A percentile compares a stretch with the other conserved stretches of the same genome.
Conservation (phyloP, 2,113 vertebrate genomes). For the Paracanthobrama guichenoti region DNA sequence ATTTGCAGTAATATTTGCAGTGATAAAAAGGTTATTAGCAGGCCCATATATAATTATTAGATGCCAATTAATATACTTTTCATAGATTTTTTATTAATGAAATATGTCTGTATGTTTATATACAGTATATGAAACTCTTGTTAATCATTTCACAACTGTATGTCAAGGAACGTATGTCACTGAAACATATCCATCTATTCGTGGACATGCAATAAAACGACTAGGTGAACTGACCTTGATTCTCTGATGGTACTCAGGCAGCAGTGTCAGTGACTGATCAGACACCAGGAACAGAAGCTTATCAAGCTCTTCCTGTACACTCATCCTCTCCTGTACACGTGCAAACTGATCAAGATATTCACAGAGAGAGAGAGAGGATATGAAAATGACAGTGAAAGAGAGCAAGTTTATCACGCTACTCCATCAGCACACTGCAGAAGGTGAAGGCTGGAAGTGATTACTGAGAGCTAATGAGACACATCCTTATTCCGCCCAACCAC, state of each 20-base stretch:
- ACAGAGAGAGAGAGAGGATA: background rate
- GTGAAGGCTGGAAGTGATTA: constrained; percentile 27
- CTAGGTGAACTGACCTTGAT: constrained; percentile 77
- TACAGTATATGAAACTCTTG: background rate
- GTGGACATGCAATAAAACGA: background rate
- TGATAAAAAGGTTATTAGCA: background rate
- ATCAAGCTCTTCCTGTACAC: constrained; percentile 83
- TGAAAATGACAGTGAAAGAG: constrained; percentile 4
- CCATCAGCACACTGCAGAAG: background rate
- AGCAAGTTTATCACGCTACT: background rate
- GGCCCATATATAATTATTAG: background rate
- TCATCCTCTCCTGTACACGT: constrained; percentile 77
- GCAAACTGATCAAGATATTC: constrained; percentile 72
- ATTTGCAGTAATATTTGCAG: too few species aligned
- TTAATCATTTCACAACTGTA: background rate
- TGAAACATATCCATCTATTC: background rate
- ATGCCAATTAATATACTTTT: background rate
- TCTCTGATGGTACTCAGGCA: constrained; percentile 89
- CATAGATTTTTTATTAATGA: background rate
- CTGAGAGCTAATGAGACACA: constrained; percentile 46
- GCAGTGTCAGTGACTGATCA: constrained; percentile 83
- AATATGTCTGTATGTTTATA: background rate
- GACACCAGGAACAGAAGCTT: constrained; percentile 83
- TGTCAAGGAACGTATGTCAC: background rate
- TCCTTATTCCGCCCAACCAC: constrained; percentile 1